Evolutionary conservation across 2,888 invertebrate genomes (phyloP).

Genomic region (Carcina quercana): DNA sequence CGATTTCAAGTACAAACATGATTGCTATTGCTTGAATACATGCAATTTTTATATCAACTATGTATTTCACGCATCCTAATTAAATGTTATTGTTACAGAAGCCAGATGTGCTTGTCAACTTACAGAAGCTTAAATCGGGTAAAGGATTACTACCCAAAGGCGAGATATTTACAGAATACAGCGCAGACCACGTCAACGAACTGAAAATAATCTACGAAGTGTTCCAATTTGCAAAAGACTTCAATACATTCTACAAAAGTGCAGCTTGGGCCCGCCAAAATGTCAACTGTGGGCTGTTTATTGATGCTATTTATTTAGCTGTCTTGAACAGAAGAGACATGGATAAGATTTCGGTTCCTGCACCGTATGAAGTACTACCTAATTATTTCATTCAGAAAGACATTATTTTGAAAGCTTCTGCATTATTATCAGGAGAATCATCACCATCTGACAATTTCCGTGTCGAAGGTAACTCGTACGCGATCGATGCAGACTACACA

Average conservation of each 20-base stretch:
- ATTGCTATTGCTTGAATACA: too few species aligned
- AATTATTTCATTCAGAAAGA: conserved; percentile 78
- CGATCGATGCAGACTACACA: conserved; percentile 55
- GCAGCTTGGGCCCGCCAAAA: conserved; percentile 75
- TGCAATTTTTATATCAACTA: too few species aligned
- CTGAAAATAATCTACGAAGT: conserved; percentile 56
- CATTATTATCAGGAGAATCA: conserved; percentile 37
- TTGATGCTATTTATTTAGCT: conserved; percentile 75
- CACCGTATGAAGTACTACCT: conserved; percentile 79
- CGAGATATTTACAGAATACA: conserved; percentile 55
- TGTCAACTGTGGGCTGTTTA: conserved; percentile 77
- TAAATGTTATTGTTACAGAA: conserved; percentile 32
- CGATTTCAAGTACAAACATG: too few species aligned
- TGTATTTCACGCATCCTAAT: not conserved
- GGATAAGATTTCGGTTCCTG: conserved; percentile 74
- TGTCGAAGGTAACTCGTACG: conserved; percentile 52
- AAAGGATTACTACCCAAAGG: conserved; percentile 46
- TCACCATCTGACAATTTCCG: conserved; percentile 34
- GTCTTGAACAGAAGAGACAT: conserved; percentile 74
- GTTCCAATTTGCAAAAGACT: conserved; percentile 72
- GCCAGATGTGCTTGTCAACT: conserved; percentile 34
- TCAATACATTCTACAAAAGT: conserved; percentile 71
- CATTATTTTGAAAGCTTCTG: conserved; percentile 63
- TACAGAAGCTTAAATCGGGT: conserved; percentile 32
- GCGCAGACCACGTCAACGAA: conserved; percentile 41